Base-by-base conservation (phyloP, 2,888 invertebrate genomes). In the Agriopis marginaria region DNA sequence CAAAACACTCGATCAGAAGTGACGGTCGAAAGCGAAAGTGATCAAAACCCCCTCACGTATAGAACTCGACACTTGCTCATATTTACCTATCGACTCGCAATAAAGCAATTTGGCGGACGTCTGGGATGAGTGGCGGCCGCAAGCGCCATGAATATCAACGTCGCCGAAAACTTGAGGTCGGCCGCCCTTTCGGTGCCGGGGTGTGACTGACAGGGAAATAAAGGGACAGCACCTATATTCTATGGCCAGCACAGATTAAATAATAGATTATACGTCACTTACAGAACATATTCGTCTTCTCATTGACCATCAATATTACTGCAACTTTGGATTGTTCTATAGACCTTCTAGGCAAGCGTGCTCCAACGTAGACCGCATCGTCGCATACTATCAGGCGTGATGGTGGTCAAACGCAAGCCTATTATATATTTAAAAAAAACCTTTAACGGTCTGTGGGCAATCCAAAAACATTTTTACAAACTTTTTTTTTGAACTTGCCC, bases 91-190 rank as follows among this genome's bases (percentile, higher is more conserved):
- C 83, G 83, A 85, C 77, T 73, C 75, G 87, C 85, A 86, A 89
- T 90, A 90, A 91, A 92, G 88, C 87, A 89, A 91, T 92, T 91
- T 89, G 86, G 86, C 85, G 86, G 87, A 87, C 86, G 84, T 80
- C 76, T 79, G 82, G 81, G 79, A 81, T 80, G 84, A 84, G 84
- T 82, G 82, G 83, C 80, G 81, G 81, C 81, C 81, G 78, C 75
- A 71, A 80, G 82, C 81, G 87, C 82, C 83, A 88, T 90, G 91
- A 91, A 92, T 91, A 91, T 87, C 89, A 91, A 92, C 87, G 77
- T 78, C 76, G 73, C 75, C 75, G 78, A 78, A 81, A 84, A 86
- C 83, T 87, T 85, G 77, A 78, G 76, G 77, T 74, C 77, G 78
- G 70, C 69, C 69, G 71, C 75, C 77, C 75, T 73, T 82, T 77